These are phyloP conservation scores for Synanthedon formicaeformis DNA, from an alignment of 2,888 invertebrate species.

Conservation along the genomic window DNA sequence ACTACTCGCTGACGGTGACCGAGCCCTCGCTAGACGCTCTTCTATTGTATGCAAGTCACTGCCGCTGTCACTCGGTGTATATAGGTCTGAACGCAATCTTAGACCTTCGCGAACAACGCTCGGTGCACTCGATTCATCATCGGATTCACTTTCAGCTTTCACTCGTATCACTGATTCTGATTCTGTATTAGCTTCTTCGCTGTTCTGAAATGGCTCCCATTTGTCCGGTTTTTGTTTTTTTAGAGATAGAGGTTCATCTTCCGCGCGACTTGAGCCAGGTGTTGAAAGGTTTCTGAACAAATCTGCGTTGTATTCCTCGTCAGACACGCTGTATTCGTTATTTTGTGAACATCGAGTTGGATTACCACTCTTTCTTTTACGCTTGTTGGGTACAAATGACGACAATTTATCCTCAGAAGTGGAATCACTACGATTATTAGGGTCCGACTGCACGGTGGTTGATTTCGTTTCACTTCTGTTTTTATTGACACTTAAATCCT, in stretches of 20 bases:
- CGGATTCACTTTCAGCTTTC: conserved; percentile 65
- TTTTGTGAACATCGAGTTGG: conserved; percentile 79
- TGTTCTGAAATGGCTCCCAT: conserved; percentile 59
- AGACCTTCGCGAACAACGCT: conserved; percentile 62
- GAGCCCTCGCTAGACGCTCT: conserved; percentile 63
- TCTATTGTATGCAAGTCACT: conserved; percentile 65
- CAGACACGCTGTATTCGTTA: conserved; percentile 60
- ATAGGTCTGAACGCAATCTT: conserved; percentile 53
- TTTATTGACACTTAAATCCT: conserved; percentile 77
- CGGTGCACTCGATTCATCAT: conserved; percentile 60
- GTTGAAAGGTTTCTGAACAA: conserved; percentile 57
- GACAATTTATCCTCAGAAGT: conserved; percentile 60
- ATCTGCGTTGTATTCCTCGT: conserved; percentile 58
- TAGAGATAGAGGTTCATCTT: conserved; percentile 56
- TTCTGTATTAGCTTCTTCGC: conserved; percentile 49
- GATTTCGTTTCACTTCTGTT: conserved; percentile 73
- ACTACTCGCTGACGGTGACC: conserved; percentile 57
- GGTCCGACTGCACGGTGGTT: conserved; percentile 41
- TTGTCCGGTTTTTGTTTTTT: conserved; percentile 62
- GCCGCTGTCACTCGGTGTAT: conserved; percentile 65
- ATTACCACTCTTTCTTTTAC: conserved; percentile 86
- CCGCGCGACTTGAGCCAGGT: conserved; percentile 45
- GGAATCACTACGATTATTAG: conserved; percentile 35
- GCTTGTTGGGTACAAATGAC: conserved; percentile 71
- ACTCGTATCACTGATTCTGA: conserved; percentile 50